phyloP scores from a whole-genome alignment of 1,140 invertebrate species.

The Drosophila ohnishii region DNA sequence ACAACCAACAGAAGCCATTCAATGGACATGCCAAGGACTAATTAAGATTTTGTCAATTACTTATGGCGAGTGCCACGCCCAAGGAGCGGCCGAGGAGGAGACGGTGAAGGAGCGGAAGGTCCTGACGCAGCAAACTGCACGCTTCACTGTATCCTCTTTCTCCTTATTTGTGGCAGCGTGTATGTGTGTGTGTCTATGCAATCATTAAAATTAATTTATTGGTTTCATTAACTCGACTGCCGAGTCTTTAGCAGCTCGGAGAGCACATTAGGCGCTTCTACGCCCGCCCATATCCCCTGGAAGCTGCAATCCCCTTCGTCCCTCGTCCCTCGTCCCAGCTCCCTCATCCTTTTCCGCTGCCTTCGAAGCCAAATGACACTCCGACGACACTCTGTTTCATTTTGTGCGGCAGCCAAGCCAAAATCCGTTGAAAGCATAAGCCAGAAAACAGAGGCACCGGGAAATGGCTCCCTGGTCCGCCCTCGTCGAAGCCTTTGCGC shows the following conservation, averaged over 20 bases:
- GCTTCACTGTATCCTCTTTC: constrained; percentile 26
- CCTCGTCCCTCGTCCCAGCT: background rate
- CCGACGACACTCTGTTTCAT: constrained; percentile 71
- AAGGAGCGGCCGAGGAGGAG: background rate
- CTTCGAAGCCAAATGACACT: constrained; percentile 72
- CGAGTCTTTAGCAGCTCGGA: constrained; percentile 66
- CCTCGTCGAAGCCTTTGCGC: constrained; percentile 61
- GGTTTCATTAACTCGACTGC: constrained; percentile 80
- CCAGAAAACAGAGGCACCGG: constrained; percentile 54
- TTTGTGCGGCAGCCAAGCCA: constrained; percentile 59
- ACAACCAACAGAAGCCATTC: constrained; percentile 74
- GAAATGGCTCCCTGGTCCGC: constrained; percentile 20
- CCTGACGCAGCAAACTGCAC: constrained; percentile 76
- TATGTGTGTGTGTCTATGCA: constrained; percentile 59
- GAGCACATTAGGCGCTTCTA: constrained; percentile 68
- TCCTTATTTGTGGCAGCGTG: background rate
- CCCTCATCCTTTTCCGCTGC: constrained; percentile 15
- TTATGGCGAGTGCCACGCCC: constrained; percentile 76
- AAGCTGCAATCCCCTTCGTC: constrained; percentile 42
- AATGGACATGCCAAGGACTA: constrained; percentile 80
- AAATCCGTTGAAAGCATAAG: constrained; percentile 80
- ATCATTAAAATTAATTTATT: constrained; percentile 83
- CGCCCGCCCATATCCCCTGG: constrained; percentile 25
- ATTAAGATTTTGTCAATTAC: constrained; percentile 82
- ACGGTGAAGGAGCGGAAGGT: constrained; percentile 4